A percentile compares a stretch with the other conserved stretches of the same genome.
phyloP scores from a whole-genome alignment of 2,888 invertebrate genomes.

The Campoplex nolae region DNA sequence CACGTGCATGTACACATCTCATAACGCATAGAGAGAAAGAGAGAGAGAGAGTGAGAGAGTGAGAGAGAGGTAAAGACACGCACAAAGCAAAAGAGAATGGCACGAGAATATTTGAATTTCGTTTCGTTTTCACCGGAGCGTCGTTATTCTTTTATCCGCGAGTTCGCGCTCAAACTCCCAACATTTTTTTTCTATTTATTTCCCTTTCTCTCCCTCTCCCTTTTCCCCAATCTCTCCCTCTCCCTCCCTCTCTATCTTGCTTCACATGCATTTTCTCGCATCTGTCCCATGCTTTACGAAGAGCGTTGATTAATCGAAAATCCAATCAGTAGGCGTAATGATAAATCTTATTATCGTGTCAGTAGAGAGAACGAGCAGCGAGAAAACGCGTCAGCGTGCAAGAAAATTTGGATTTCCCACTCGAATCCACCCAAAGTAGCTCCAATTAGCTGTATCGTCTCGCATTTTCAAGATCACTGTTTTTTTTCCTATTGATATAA shows the following conservation, averaged over 20 bases:
- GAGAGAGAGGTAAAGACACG: constrained; percentile 54
- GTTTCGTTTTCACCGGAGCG: constrained; percentile 77
- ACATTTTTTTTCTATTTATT: constrained; percentile 37
- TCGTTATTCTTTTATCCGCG: constrained; percentile 79
- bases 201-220: constrained; percentile 47
- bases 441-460: constrained; percentile 47
- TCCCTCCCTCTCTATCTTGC: constrained; percentile 31
- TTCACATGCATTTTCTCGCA: constrained; percentile 41
- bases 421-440: constrained; percentile 48
- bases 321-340: constrained; percentile 76
- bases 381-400: constrained; percentile 38
- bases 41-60: constrained; percentile 22
- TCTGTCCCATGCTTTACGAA: constrained; percentile 45
- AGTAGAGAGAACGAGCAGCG: constrained; percentile 21
- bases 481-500: constrained; percentile 18
- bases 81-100: constrained; percentile 58
- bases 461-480: constrained; percentile 10
- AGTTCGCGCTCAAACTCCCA: constrained; percentile 59
- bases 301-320: constrained; percentile 79
- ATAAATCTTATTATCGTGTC: constrained; percentile 61
- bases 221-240: constrained; percentile 30
- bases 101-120: constrained; percentile 80
- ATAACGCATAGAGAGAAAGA: constrained; percentile 32
- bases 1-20: constrained; percentile 4
- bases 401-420: constrained; percentile 54